Base-by-base conservation (phyloP, 2,113 vertebrate genomes). In the Triplophysa tibetana region DNA sequence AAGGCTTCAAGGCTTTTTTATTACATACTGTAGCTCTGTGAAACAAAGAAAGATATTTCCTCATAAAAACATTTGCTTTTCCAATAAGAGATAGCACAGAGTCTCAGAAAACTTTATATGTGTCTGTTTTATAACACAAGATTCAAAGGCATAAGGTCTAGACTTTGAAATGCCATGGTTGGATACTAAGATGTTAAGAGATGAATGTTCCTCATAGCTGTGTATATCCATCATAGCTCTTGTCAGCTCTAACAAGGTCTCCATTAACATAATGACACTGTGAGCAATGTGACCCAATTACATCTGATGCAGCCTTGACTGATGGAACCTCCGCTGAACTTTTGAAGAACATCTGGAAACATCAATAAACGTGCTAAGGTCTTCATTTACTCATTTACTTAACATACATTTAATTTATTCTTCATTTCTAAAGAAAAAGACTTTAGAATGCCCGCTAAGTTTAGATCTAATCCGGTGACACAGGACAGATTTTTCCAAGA, bases 391-490 rank as follows among this genome's bases (percentile, higher is more conserved):
- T 45, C 13, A 26, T 60, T 7, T 10, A 43, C 14, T 68, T 48
- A 67, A 41, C 17, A 48, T 19, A n/a, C 33, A 63, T 10, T 58
- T 33, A 74, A 68, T 45, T 45, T 63, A 26, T 2, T 24, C 64
- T 50, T 21, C 48, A 41, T 63, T 2, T 33, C 50, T 56, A n/a
- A 38, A 52, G 72, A 19, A 54, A 14, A 26, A 21, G 72, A 75
- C 41, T 48, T 8, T 26, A 56, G 7, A 23, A 33, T 54, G 21
- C 63, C 19, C 67, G 33, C 13, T 13, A 29, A 43, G 66, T 64
- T 48, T 11, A 86, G 91, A 92, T 87, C 88, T 90, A 91, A 91
- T 91, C 89, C 89, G 81, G 82, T 80, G 38, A 60, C 86, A 78
- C 1, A 69, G 79, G 80, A 87, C 82, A 66, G 8, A 89, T 93